Conservation (phyloP, 2,797 vertebrate genomes). For the Peromyscus attwateri region DNA sequence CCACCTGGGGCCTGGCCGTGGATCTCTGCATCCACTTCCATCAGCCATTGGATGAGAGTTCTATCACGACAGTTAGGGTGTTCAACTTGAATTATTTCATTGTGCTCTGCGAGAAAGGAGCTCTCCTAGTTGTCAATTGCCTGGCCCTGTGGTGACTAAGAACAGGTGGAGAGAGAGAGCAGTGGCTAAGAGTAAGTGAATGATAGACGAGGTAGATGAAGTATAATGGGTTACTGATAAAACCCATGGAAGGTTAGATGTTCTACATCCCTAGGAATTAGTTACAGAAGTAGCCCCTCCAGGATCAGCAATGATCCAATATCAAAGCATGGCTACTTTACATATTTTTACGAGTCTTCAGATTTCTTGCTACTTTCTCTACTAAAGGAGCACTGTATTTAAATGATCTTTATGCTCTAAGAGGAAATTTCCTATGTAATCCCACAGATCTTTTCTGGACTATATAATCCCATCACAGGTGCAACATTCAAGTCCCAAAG, state of each 20-base stretch:
- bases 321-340: not conserved
- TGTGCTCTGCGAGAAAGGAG: not conserved
- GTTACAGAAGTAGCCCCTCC: not conserved
- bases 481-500: not conserved
- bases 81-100: not conserved
- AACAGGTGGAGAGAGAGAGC: not conserved
- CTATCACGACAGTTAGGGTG: too few relatives aligned
- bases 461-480: not conserved
- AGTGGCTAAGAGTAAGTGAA: not conserved
- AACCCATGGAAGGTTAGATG: not conserved
- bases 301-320: not conserved
- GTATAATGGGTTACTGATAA: not conserved
- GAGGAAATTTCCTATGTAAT: not conserved
- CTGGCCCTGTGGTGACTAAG: not conserved
- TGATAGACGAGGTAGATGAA: not conserved
- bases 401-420: not conserved
- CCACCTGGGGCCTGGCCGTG: too few relatives aligned
- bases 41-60: too few relatives aligned
- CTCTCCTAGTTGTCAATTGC: not conserved
- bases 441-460: not conserved
- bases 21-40: too few relatives aligned
- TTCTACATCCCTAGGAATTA: not conserved
- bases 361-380: not conserved
- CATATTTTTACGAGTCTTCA: not conserved
- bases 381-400: not conserved